phyloP scores from a whole-genome alignment of 2,888 invertebrate species.

The Clusia tigrina region DNA sequence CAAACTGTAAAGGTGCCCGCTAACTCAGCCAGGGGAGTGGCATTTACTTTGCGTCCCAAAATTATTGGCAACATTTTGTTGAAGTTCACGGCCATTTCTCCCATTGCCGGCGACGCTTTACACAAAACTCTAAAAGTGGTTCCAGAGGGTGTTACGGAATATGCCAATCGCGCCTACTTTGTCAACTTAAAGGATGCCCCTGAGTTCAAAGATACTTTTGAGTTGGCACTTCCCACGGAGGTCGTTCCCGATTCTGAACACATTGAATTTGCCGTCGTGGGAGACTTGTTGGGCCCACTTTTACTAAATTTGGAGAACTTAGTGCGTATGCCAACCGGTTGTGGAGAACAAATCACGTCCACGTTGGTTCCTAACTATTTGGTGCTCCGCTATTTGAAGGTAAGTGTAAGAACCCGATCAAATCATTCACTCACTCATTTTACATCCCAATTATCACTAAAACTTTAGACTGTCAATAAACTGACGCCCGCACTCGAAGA shows the following conservation, averaged over 20 bases:
- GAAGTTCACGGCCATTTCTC: constrained; percentile 71
- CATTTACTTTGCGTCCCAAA: constrained; percentile 78
- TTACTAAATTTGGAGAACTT: constrained; percentile 70
- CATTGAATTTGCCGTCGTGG: constrained; percentile 67
- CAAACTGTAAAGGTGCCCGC: constrained; percentile 7
- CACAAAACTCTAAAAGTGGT: constrained; percentile 71
- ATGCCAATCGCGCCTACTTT: constrained; percentile 72
- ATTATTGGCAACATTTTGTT: constrained; percentile 74
- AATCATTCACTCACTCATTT: neutral
- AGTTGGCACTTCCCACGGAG: constrained; percentile 65
- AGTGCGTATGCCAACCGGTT: constrained; percentile 71
- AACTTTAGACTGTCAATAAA: constrained; percentile 66
- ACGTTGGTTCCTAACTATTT: constrained; percentile 72
- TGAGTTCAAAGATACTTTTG: constrained; percentile 61
- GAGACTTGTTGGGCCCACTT: constrained; percentile 66
- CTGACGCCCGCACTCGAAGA: constrained; percentile 72
- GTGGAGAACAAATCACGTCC: constrained; percentile 77
- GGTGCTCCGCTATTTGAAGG: constrained; percentile 70
- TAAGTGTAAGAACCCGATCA: neutral
- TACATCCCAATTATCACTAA: neutral
- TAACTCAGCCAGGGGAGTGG: constrained; percentile 21
- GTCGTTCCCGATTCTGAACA: constrained; percentile 68
- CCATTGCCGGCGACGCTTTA: constrained; percentile 67
- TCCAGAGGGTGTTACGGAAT: constrained; percentile 76
- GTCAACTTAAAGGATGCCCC: constrained; percentile 71